Evolutionary conservation across 30 jellyfish, hydroid and myxozoan species (phyloP).

Genomic region (Turritopsis dohrnii): DNA sequence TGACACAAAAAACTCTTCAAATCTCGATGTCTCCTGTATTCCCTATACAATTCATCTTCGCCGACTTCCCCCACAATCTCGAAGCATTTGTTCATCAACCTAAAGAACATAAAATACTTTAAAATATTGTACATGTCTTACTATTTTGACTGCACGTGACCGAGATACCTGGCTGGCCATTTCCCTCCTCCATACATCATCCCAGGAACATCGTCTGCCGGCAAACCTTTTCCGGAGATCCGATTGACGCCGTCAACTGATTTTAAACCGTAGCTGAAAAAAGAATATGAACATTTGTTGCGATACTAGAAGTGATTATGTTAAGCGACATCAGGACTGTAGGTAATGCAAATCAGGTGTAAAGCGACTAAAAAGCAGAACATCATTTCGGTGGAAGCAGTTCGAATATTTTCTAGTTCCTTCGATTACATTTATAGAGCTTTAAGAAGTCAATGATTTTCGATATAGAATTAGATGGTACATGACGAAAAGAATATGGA

Average conservation of each 20-base stretch:
- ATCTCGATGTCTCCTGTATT: constrained; percentile 33
- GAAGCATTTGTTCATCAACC: constrained; percentile 60
- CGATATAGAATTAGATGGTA: too few relatives aligned
- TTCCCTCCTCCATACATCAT: constrained; percentile 94
- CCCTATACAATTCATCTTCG: constrained; percentile 75
- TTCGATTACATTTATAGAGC: too few relatives aligned
- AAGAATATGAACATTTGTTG: too few relatives aligned
- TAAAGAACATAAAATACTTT: not conserved
- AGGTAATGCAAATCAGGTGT: too few relatives aligned
- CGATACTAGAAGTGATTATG: too few relatives aligned
- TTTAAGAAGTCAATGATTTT: too few relatives aligned
- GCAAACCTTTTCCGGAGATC: constrained; percentile 81
- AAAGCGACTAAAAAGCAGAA: too few relatives aligned
- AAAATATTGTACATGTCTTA: not conserved
- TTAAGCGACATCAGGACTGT: too few relatives aligned
- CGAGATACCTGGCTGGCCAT: constrained; percentile 87
- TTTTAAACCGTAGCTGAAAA: constrained; percentile 75
- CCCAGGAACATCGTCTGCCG: constrained; percentile 72
- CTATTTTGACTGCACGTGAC: not conserved
- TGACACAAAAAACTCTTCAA: constrained; percentile 46
- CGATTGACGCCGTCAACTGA: constrained; percentile 75
- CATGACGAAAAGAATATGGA: too few relatives aligned
- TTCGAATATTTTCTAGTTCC: too few relatives aligned
- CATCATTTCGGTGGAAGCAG: too few relatives aligned
- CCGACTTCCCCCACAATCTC: constrained; percentile 64